A percentile compares a stretch with the other conserved stretches of the same genome.
These are phyloP conservation scores for Phataginus tricuspis DNA, from an alignment of 2,797 vertebrate species.

Conservation along the genomic window DNA sequence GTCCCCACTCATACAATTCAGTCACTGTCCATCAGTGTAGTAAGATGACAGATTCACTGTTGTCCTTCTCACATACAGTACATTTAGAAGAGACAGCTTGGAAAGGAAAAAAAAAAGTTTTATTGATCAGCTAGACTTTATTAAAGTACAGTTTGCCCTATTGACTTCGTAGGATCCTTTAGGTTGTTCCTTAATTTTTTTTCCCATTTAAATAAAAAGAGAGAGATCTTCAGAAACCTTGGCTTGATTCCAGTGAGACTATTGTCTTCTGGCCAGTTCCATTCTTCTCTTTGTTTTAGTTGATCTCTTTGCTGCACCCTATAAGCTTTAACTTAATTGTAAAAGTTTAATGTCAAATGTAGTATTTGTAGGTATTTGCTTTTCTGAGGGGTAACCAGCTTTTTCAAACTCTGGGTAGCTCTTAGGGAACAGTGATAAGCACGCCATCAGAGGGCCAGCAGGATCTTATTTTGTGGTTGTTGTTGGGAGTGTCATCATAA, in stretches of 20 bases:
- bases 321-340: background rate
- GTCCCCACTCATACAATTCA: no score
- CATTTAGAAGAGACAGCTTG: slow-evolving; percentile 14
- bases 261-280: background rate
- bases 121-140: background rate
- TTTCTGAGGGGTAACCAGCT: background rate
- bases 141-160: background rate
- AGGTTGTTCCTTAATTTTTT: slow-evolving; percentile 37
- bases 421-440: background rate
- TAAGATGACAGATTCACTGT: no score
- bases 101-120: slow-evolving; percentile 46
- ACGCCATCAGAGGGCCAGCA: background rate
- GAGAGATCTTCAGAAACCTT: background rate
- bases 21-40: no score
- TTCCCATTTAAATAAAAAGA: background rate
- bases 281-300: slow-evolving; percentile 10
- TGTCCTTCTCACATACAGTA: no score
- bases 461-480: background rate
- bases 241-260: background rate
- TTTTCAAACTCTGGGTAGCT: background rate
- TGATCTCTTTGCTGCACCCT: slow-evolving; percentile 18
- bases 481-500: background rate
- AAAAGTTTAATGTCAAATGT: background rate
- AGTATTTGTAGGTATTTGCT: background rate
- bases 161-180: slow-evolving; percentile 29